Evolutionary conservation across 1,140 invertebrate species (phyloP).

Genomic region (Hydropsyche tenuis): DNA sequence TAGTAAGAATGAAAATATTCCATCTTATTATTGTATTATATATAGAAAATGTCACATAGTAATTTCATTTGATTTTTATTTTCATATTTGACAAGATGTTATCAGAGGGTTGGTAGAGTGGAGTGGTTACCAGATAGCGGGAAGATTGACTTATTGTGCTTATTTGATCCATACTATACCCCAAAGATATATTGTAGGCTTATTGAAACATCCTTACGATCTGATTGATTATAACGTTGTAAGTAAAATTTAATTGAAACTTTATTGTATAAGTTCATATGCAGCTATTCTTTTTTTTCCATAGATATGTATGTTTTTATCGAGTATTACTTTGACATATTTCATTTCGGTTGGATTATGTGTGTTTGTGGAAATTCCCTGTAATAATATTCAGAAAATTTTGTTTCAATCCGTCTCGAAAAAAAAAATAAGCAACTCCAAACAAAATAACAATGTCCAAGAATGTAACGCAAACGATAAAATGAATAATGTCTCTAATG

Average conservation of each 20-base stretch:
- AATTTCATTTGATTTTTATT: no score
- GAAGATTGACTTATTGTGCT: slow-evolving; percentile 56
- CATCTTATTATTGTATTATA: no score
- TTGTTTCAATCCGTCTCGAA: slow-evolving; percentile 13
- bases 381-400: slow-evolving; percentile 38
- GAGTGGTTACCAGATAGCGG: slow-evolving; percentile 56
- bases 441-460: slow-evolving; percentile 17
- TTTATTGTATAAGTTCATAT: background rate
- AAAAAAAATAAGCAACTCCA: slow-evolving; percentile 7
- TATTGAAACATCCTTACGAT: slow-evolving; percentile 46
- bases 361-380: slow-evolving; percentile 44
- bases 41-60: no score
- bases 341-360: slow-evolving; percentile 21
- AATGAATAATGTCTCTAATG: background rate
- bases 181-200: slow-evolving; percentile 53
- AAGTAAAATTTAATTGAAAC: slow-evolving; percentile 40
- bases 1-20: no score
- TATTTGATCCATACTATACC: slow-evolving; percentile 57
- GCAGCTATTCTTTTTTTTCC: slow-evolving; percentile 2
- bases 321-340: slow-evolving; percentile 34
- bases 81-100: slow-evolving; percentile 47
- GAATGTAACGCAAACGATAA: slow-evolving; percentile 17
- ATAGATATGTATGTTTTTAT: slow-evolving; percentile 23
- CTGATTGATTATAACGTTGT: slow-evolving; percentile 55
- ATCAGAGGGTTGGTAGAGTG: slow-evolving; percentile 55